phyloP scores from a whole-genome alignment of 2,888 invertebrate genomes.

The Aromia moschata region DNA sequence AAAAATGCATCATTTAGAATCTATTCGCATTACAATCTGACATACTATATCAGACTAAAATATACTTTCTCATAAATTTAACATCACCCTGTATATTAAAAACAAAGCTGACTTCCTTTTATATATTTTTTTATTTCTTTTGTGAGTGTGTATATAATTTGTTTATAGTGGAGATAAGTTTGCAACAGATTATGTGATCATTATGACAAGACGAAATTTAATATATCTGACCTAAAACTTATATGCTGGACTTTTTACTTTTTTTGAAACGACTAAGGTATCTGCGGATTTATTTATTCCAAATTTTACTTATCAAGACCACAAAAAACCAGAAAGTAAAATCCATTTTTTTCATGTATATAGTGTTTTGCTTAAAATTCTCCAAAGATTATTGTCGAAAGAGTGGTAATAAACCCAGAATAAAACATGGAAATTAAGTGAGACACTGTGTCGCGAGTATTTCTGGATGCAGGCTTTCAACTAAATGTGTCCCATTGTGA shows the following conservation, averaged over 20 bases:
- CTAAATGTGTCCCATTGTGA: too few species aligned
- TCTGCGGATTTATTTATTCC: background rate
- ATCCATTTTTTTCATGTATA: too few species aligned
- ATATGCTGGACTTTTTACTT: background rate
- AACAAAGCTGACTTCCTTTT: background rate
- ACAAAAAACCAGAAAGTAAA: conserved; percentile 14
- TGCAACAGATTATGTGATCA: background rate
- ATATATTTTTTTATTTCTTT: conserved; percentile 5
- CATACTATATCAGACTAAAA: too few species aligned
- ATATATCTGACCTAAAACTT: background rate
- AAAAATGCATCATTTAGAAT: too few species aligned
- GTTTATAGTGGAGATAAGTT: conserved; percentile 7
- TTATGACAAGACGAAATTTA: conserved; percentile 4
- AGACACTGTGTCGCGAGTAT: too few species aligned
- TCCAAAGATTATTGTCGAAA: too few species aligned
- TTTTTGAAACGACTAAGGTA: background rate
- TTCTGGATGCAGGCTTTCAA: too few species aligned
- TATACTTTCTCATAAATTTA: too few species aligned
- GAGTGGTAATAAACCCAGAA: too few species aligned
- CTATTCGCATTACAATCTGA: too few species aligned
- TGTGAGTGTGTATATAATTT: conserved; percentile 14
- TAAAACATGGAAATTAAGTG: too few species aligned
- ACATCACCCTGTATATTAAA: background rate
- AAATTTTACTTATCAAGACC: background rate
- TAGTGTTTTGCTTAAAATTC: too few species aligned